Evolutionary conservation across 1,140 invertebrate genomes (phyloP).

Genomic region (Drosophila ambigua): DNA sequence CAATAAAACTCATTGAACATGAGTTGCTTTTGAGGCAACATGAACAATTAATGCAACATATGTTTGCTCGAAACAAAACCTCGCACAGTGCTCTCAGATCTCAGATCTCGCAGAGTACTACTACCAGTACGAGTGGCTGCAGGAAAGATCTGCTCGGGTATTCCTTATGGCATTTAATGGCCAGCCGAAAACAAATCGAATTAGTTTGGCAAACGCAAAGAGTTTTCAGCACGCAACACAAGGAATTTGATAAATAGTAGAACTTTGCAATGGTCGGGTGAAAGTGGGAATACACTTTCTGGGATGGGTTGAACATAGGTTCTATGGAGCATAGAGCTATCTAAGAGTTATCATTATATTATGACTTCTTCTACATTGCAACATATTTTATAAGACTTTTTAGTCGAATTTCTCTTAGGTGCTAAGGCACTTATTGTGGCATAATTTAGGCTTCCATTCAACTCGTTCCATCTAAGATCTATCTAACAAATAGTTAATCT

Average conservation of each 20-base stretch:
- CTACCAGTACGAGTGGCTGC: too few species aligned
- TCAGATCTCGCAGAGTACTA: background rate
- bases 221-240: constrained; percentile 61
- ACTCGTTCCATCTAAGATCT: background rate
- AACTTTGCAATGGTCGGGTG: background rate
- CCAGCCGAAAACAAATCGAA: constrained; percentile 59
- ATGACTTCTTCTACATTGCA: too few species aligned
- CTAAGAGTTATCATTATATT: background rate
- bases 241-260: constrained; percentile 29
- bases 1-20: constrained; percentile 81
- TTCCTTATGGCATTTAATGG: constrained; percentile 53
- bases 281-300: background rate
- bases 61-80: constrained; percentile 57
- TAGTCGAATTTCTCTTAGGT: background rate
- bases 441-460: background rate
- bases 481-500: background rate
- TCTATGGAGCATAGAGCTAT: too few species aligned
- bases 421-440: background rate
- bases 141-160: constrained; percentile 39
- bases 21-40: constrained; percentile 79
- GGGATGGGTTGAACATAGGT: too few species aligned
- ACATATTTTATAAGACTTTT: background rate
- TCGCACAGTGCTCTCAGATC: constrained; percentile 21
- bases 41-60: constrained; percentile 82
- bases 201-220: constrained; percentile 60